Percentiles rank a stretch among this genome's conserved stretches.
These are phyloP conservation scores for Megaustenia siamemsis DNA, from an alignment of 2,888 invertebrate genomes.

Conservation along the genomic window DNA sequence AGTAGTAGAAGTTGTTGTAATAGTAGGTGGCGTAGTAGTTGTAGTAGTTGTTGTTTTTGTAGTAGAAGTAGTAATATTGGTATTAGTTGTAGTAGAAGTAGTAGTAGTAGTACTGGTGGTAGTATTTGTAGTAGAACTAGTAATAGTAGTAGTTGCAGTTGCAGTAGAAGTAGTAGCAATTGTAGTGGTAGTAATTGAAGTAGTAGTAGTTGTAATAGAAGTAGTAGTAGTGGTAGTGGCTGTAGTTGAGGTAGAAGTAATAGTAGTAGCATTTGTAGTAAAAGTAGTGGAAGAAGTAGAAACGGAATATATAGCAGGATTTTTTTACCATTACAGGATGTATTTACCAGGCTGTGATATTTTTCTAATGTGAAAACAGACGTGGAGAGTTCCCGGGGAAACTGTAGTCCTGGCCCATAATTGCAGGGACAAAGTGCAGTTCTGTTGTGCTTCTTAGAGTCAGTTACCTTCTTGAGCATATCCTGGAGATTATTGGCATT, in stretches of 20 bases:
- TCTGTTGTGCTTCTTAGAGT: too few species aligned
- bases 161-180: conserved; percentile 23
- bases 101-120: conserved; percentile 11
- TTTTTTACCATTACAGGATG: too few species aligned
- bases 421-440: too few species aligned
- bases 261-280: not conserved
- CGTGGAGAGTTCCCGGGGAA: too few species aligned
- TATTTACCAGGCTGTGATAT: too few species aligned
- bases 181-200: not conserved
- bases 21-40: not conserved
- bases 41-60: not conserved
- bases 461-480: too few species aligned
- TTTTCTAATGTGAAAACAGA: too few species aligned
- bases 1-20: not conserved
- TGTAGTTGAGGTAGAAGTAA: not conserved
- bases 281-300: too few species aligned
- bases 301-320: too few species aligned
- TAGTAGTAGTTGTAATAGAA: conserved; percentile 19
- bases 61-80: not conserved
- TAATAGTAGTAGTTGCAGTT: conserved; percentile 34
- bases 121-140: conserved; percentile 38
- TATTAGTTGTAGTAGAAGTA: conserved; percentile 11
- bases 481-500: too few species aligned
- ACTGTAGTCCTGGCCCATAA: too few species aligned
- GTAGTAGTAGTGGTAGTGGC: not conserved